Base-by-base conservation (phyloP, 2,888 invertebrate species). In the Vesta saturnalis region DNA sequence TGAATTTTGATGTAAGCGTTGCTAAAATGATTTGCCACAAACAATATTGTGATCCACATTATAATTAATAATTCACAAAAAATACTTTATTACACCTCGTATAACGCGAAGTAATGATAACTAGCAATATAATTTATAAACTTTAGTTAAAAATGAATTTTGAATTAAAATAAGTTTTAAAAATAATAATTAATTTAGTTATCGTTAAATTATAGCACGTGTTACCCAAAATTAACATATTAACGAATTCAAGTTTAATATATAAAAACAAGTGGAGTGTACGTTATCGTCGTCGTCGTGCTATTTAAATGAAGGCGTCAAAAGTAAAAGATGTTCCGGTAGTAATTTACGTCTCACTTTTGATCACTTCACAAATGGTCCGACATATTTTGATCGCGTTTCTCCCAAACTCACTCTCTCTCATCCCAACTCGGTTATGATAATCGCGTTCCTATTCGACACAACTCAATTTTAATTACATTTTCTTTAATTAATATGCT, bases 401-500 rank as follows among this genome's bases (percentile, higher is more conserved):
- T 39, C n/a, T n/a, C 63, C 72, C 69, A 63, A 58, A 52, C 52
- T 52, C n/a, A n/a, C n/a, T n/a, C n/a, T n/a, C n/a, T n/a, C 64
- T 46, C 77, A 22, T 35, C 56, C 56, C 56, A 75, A 79, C 77
- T 79, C 79, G 77, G 80, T 81, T 81, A 81, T 82, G 81, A 81
- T 82, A 82, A 82, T 82, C 81, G 79, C 80, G 80, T 81, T 81
- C 78, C 80, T 79, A 83, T 83, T 83, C 83, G 82, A 83, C 82
- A 83, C 81, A 82, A 82, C 84, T 84, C 84, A 80, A 84, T 85
- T 85, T 85, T 85, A 85, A 85, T 85, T 84, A 85, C 83, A 85
- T 85, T 84, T 85, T 85, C 85, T 85, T 85, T 85, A 85, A 85
- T 85, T 85, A 85, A 85, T 85, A 85, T 85, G 85, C 84, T 85